A percentile compares a stretch with the other conserved stretches of the same genome.
These are phyloP conservation scores for Pseudobourletiella spinata DNA, from an alignment of 1,140 invertebrate species.

Conservation along the genomic window DNA sequence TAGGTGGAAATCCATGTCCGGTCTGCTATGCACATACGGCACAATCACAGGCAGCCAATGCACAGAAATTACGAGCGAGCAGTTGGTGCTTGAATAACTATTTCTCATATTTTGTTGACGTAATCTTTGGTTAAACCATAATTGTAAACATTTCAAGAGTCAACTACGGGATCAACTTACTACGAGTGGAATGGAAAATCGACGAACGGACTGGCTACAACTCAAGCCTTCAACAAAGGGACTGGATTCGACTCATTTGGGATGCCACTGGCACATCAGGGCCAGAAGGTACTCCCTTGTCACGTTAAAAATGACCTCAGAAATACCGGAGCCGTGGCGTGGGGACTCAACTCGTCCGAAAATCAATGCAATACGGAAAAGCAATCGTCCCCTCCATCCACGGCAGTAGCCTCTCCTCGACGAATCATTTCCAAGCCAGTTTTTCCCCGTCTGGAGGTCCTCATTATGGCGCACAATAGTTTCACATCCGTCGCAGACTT, in stretches of 20 bases:
- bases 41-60: conserved; percentile 2
- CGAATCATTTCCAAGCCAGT: conserved; percentile 2
- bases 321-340: conserved; percentile 4
- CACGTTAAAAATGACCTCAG: neutral
- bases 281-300: neutral
- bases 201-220: neutral
- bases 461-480: conserved; percentile 30
- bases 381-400: neutral
- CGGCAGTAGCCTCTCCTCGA: neutral
- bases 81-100: too few relatives aligned
- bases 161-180: neutral
- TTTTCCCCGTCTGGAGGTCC: conserved; percentile 26
- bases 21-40: conserved; percentile 20
- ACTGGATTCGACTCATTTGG: conserved; percentile 10
- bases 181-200: conserved; percentile 2
- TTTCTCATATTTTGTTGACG: too few relatives aligned
- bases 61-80: conserved; percentile 1
- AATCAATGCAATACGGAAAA: neutral
- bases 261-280: neutral
- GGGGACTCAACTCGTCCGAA: neutral
- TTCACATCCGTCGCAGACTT: conserved; percentile 10
- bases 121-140: neutral
- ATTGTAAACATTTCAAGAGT: neutral
- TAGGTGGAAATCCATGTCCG: conserved; percentile 19
- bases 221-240: neutral